Evolutionary conservation across 2,888 invertebrate genomes (phyloP), one percentile per base, ranked within the genome.

Genomic region (Cerastis rubricosa): DNA sequence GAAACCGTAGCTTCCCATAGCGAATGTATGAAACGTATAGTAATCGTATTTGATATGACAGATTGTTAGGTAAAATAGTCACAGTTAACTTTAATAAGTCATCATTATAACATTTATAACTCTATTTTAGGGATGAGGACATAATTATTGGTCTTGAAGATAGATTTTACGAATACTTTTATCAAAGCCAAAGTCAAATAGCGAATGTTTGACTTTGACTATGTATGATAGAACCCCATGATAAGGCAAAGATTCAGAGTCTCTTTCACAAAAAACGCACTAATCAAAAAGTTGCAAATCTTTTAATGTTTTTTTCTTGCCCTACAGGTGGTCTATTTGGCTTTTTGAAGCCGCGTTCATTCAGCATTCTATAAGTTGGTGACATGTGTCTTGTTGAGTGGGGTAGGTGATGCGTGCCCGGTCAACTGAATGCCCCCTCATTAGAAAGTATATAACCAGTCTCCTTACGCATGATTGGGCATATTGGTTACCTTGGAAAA

Each of bases 1-100:
- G 71, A 74, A 80, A 86, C 71, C 9, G 71, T 83, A 82, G 78
- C 80, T 85, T 83, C 83, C 76, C 59, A 67, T 81, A 81, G 45
- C 59, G 61, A 69, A 35, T 67, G 49, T 80, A 74, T 78, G 64
- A 78, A 78, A 79, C 47, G 59, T 61, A 59, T 57, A 29, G 17
- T 79, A 69, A 77, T 71, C 69, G 40, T 84, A 80, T 82, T 66
- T 63, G 49, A 72, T 72, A 68, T 64, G 51, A 77, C 67, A 57
- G 67, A 70, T 76, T 70, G 14, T 61, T 78, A 81, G 69, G n/a
- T 73, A 59, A 61, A 74, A 80, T 82, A 75, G 78, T 84, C 72
- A 78, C 68, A 76, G 49, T 80, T 78, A 71, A 81, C 67, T 75
- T 76, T 47, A 54, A 12, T 77, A 51, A 80, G 67, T 76, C 78